Conservation (phyloP, 1,140 invertebrate genomes). For the Fopius arisanus region DNA sequence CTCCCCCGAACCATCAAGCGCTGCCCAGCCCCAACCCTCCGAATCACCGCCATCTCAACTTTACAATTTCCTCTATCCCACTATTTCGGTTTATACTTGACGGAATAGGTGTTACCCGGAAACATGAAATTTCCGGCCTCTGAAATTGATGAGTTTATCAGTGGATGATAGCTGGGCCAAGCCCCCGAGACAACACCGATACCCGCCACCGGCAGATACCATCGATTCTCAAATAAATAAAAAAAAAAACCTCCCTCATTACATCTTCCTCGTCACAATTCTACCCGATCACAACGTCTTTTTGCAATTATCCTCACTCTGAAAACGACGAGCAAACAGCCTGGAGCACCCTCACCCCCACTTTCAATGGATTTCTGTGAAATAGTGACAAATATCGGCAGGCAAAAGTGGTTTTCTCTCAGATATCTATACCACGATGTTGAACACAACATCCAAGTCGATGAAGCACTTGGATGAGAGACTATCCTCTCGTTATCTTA, state of each 20-base stretch:
- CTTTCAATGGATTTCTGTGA: not conserved
- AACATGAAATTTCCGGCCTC: conserved; percentile 7
- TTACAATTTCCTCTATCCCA: conserved; percentile 10
- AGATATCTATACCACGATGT: not conserved
- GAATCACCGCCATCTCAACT: not conserved
- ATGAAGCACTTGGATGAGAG: conserved; percentile 11
- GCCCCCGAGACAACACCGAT: not conserved
- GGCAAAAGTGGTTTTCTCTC: conserved; percentile 23
- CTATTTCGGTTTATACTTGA: conserved; percentile 9
- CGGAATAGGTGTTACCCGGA: not conserved
- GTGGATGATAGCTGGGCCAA: not conserved
- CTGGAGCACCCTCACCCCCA: not conserved
- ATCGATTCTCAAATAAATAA: not conserved
- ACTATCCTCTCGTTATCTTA: not conserved
- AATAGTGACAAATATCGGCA: conserved; percentile 25
- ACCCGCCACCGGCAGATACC: not conserved
- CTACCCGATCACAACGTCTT: not conserved
- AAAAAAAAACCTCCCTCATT: not conserved
- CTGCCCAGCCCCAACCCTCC: not conserved
- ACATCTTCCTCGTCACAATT: not conserved
- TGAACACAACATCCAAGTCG: conserved; percentile 23
- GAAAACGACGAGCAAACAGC: not conserved
- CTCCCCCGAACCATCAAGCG: not conserved
- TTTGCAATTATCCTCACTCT: not conserved
- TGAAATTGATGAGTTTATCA: conserved; percentile 21